A percentile compares a stretch with the other conserved stretches of the same genome.
These are phyloP conservation scores for Aplocera efformata DNA, from an alignment of 2,888 invertebrate species.

Conservation along the genomic window DNA sequence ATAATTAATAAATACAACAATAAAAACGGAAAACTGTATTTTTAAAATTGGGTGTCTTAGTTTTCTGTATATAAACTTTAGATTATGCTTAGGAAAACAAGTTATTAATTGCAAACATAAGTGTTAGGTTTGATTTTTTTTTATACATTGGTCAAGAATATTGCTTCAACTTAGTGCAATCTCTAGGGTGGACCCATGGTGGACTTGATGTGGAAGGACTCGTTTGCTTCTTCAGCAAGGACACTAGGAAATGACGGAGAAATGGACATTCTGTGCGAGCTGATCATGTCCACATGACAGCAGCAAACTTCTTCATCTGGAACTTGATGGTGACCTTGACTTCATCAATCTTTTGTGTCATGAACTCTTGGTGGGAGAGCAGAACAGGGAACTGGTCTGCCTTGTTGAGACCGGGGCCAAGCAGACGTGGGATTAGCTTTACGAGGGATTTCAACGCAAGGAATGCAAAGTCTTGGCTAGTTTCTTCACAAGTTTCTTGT, in stretches of 20 bases:
- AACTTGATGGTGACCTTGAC: constrained; percentile 99
- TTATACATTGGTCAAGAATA: constrained; percentile 43
- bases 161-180: constrained; percentile 88
- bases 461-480: constrained; percentile 95
- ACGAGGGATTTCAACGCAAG: constrained; percentile 99
- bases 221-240: constrained; percentile 99
- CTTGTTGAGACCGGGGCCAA: constrained; percentile 99
- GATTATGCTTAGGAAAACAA: no score
- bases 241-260: constrained; percentile 99
- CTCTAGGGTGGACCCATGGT: constrained; percentile 99
- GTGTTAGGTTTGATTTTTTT: no score
- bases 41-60: no score
- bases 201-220: constrained; percentile 98
- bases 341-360: constrained; percentile 98
- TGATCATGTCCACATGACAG: constrained; percentile 99
- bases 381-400: constrained; percentile 99
- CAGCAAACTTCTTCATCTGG: constrained; percentile 99
- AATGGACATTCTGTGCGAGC: constrained; percentile 96
- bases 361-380: constrained; percentile 97
- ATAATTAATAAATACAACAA: no score
- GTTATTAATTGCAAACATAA: no score
- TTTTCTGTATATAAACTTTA: no score
- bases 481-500: constrained; percentile 99
- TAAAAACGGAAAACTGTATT: no score
- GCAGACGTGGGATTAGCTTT: constrained; percentile 98